These are phyloP conservation scores for Incurvaria masculella DNA, from an alignment of 2,888 invertebrate genomes.

Conservation along the genomic window DNA sequence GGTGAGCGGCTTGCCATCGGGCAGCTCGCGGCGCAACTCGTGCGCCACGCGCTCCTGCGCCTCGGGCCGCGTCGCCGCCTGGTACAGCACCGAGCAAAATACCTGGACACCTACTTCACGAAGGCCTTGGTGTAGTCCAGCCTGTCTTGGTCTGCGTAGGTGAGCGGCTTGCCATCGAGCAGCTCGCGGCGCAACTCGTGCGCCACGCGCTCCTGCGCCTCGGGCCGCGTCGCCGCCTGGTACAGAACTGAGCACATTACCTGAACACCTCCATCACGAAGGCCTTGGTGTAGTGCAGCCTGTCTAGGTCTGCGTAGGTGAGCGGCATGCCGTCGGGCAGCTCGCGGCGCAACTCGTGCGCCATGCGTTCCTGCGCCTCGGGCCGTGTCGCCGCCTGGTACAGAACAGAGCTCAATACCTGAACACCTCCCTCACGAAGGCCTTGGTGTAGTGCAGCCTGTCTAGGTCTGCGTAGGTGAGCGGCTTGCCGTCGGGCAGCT, in stretches of 20 bases:
- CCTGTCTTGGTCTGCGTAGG: constrained; percentile 66
- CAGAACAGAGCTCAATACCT: constrained; percentile 81
- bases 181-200: constrained; percentile 69
- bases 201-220: constrained; percentile 76
- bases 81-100: constrained; percentile 84
- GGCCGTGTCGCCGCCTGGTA: constrained; percentile 77
- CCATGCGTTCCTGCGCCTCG: constrained; percentile 75
- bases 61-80: constrained; percentile 68
- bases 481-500: constrained; percentile 68
- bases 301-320: constrained; percentile 65
- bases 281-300: constrained; percentile 77
- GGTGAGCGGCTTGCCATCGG: constrained; percentile 65
- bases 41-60: constrained; percentile 78
- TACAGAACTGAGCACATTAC: constrained; percentile 83
- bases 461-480: constrained; percentile 67
- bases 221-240: constrained; percentile 71
- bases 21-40: constrained; percentile 68
- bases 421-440: constrained; percentile 85
- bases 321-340: constrained; percentile 68
- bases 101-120: constrained; percentile 84
- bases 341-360: constrained; percentile 68
- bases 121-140: constrained; percentile 82
- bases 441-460: constrained; percentile 76
- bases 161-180: constrained; percentile 66
- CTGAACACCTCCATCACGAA: constrained; percentile 87